These are phyloP conservation scores for Nyctibius grandis DNA, from an alignment of 2,797 vertebrate genomes.

Conservation along the genomic window DNA sequence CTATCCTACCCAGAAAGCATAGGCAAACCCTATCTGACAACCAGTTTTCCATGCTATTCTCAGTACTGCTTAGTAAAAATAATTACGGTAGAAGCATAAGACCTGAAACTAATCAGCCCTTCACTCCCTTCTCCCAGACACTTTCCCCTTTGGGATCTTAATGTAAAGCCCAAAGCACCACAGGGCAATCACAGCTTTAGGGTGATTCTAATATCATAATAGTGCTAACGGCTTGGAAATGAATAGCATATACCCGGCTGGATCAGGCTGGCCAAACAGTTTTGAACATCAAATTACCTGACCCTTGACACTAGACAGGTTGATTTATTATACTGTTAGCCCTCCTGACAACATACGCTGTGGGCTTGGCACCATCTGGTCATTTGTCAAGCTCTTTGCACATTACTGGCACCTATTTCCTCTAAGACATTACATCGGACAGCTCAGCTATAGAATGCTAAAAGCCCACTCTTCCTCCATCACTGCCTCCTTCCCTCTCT, in stretches of 20 bases:
- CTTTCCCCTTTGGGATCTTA: background rate
- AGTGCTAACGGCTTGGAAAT: background rate
- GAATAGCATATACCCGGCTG: background rate
- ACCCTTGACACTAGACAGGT: conserved; percentile 64
- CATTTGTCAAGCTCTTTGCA: conserved; percentile 71
- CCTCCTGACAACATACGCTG: conserved; percentile 32
- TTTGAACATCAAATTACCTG: conserved; percentile 21
- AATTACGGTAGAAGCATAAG: background rate
- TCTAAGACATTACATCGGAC: conserved; percentile 27
- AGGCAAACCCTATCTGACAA: background rate
- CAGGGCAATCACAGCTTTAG: background rate
- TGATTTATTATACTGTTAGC: conserved; percentile 68
- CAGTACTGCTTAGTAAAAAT: background rate
- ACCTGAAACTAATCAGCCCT: background rate
- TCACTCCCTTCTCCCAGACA: background rate
- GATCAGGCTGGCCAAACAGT: conserved; percentile 44
- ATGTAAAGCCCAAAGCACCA: background rate
- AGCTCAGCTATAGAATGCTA: conserved; percentile 44
- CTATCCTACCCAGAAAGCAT: background rate
- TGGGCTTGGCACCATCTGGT: conserved; percentile 48
- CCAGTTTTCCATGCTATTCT: background rate
- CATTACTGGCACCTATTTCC: conserved; percentile 37
- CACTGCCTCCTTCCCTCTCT: background rate
- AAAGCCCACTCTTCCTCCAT: conserved; percentile 1
- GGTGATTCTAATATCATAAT: background rate